phyloP scores from a whole-genome alignment of 1,140 invertebrate species.

The Pseudomyrmex gracilis region DNA sequence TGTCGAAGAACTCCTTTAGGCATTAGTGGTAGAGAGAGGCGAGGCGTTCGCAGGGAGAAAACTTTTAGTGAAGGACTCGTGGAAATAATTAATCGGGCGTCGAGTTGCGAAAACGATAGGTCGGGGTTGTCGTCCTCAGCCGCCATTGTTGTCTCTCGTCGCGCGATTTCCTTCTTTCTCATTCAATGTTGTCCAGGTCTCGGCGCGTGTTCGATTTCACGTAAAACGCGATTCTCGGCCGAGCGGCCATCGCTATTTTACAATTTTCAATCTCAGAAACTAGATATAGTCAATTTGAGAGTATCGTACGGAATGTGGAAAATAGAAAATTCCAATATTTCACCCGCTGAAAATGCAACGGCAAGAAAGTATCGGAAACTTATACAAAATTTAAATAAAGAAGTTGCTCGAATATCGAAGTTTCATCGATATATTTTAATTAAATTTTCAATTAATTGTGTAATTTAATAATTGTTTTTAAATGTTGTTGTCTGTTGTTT shows the following conservation, averaged over 20 bases:
- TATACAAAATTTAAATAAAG: slow-evolving; percentile 12
- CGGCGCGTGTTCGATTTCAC: slow-evolving; percentile 28
- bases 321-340: slow-evolving; percentile 22
- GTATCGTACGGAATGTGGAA: neutral
- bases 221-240: slow-evolving; percentile 15
- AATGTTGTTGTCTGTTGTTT: neutral
- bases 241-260: slow-evolving; percentile 11
- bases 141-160: slow-evolving; percentile 12
- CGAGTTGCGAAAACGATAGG: slow-evolving; percentile 55
- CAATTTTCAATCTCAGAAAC: slow-evolving; percentile 50
- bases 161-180: slow-evolving; percentile 10
- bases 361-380: neutral
- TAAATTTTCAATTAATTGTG: slow-evolving; percentile 8
- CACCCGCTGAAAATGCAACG: neutral
- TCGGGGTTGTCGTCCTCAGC: slow-evolving; percentile 24
- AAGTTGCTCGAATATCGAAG: neutral
- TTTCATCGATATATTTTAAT: slow-evolving; percentile 5
- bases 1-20: slow-evolving; percentile 40
- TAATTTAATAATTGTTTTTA: neutral
- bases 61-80: slow-evolving; percentile 48
- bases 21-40: neutral
- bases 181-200: neutral
- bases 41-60: slow-evolving; percentile 25
- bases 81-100: slow-evolving; percentile 63
- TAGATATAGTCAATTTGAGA: neutral